Evolutionary conservation across 2,113 vertebrate species (phyloP), one percentile per base, ranked within the genome.

Genomic region (Thymallus thymallus): DNA sequence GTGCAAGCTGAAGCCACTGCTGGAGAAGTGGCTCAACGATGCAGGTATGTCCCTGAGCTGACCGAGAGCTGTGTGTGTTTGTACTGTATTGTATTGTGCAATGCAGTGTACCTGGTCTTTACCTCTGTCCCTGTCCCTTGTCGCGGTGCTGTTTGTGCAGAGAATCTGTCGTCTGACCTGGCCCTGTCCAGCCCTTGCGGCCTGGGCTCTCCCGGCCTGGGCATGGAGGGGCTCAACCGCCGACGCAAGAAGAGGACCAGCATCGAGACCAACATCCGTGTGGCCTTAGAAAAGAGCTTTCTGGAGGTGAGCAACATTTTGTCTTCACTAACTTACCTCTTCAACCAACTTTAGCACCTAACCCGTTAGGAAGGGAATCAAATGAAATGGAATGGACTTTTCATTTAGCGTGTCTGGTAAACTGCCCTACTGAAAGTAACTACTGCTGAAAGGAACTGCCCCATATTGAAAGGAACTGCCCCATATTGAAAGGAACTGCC

Each of bases 281-380:
- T 98, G 95, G 98, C 97, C 98, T 99, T 99, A 99, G 98, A 99
- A 96, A 99, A 99, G 95, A 99, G 98, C 95, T 99, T 99, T 94
- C 90, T 98, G 94, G 98, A 98, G 96, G 98, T 98, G 75, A 89
- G 94, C 90, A 77, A 76, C 29, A n/a, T 73, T 68, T 76, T 10
- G 35, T 41, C 35, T 41, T 41, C 35, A 10, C 35, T 41, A 41
- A 41, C 2, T 41, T 41, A 41, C 35, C 35, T 10, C 35, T 10
- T 41, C 35, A 41, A 41, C 9, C 35, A 12, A 41, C 9, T 41
- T 41, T 41, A 41, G 9, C 35, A 41, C 35, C 9, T 41, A 41
- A 41, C 9, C 35, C 9, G 9, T 41, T 41, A 41, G 35, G 35
- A 41, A 41, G 35, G 35, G 35, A 41, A 41, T 41, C 35, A 41